Evolutionary conservation across 2,113 vertebrate species (phyloP).

Genomic region (Marmota monax): DNA sequence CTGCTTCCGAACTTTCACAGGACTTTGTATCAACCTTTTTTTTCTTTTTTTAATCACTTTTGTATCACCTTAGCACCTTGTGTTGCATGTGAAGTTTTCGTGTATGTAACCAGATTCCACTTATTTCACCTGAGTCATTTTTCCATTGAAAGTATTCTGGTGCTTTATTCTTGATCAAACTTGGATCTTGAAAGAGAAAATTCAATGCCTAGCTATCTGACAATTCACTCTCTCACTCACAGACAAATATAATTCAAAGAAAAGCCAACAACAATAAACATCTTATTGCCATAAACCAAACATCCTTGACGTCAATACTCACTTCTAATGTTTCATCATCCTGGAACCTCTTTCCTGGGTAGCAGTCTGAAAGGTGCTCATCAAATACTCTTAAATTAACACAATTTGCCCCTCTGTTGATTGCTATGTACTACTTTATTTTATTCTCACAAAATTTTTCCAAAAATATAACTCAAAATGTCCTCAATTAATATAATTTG

Average conservation of each 20-base stretch:
- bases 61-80: background rate
- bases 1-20: background rate
- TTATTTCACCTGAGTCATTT: background rate
- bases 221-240: background rate
- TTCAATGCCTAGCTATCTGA: background rate
- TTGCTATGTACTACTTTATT: background rate
- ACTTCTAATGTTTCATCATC: background rate
- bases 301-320: background rate
- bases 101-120: background rate
- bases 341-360: background rate
- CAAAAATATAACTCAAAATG: conserved; percentile 33
- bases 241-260: conserved; percentile 42
- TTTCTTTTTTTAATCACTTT: background rate
- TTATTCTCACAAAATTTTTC: conserved; percentile 45
- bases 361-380: background rate
- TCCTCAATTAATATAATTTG: conserved; percentile 48
- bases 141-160: background rate
- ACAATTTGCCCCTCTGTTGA: conserved; percentile 5
- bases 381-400: conserved; percentile 22
- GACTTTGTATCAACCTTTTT: background rate
- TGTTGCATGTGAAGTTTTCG: background rate
- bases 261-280: background rate
- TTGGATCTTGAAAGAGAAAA: background rate
- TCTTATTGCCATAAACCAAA: background rate
- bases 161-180: background rate